phyloP scores from a whole-genome alignment of 2,888 invertebrate genomes.

The Drosophila kuntzei region DNA sequence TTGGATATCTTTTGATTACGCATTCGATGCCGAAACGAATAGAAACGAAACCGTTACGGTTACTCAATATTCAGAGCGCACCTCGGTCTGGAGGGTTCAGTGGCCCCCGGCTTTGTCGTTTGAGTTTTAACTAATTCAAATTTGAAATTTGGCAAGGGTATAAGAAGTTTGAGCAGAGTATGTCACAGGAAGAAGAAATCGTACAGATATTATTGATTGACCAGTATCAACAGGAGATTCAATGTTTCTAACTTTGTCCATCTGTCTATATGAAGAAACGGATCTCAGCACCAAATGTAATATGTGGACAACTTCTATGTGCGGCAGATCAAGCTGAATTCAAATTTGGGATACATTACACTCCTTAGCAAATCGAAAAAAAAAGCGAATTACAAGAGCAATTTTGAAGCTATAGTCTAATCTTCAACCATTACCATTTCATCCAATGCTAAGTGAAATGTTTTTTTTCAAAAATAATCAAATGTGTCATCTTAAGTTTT shows the following conservation, averaged over 20 bases:
- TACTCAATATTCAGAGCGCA: slow-evolving; percentile 49
- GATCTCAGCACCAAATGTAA: too few species aligned
- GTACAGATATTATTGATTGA: background rate
- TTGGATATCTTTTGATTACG: slow-evolving; percentile 61
- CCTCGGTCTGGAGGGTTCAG: slow-evolving; percentile 40
- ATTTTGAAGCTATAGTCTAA: too few species aligned
- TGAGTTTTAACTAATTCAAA: slow-evolving; percentile 22
- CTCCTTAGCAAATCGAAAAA: too few species aligned
- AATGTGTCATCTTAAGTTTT: too few species aligned
- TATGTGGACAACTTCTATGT: too few species aligned
- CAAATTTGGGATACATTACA: too few species aligned
- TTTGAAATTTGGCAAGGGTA: background rate
- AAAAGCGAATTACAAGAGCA: too few species aligned
- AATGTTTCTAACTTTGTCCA: background rate
- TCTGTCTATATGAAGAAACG: background rate
- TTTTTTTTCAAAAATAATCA: too few species aligned
- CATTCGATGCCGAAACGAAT: slow-evolving; percentile 55
- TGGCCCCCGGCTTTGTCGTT: slow-evolving; percentile 29
- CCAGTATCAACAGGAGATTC: background rate
- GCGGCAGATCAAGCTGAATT: too few species aligned
- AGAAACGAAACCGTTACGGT: slow-evolving; percentile 64
- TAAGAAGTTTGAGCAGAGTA: background rate
- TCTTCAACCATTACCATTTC: too few species aligned
- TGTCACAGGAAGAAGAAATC: background rate
- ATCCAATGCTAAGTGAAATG: too few species aligned